These are phyloP conservation scores for Neoitamus cyanurus DNA, from an alignment of 2,888 invertebrate genomes.

Conservation along the genomic window DNA sequence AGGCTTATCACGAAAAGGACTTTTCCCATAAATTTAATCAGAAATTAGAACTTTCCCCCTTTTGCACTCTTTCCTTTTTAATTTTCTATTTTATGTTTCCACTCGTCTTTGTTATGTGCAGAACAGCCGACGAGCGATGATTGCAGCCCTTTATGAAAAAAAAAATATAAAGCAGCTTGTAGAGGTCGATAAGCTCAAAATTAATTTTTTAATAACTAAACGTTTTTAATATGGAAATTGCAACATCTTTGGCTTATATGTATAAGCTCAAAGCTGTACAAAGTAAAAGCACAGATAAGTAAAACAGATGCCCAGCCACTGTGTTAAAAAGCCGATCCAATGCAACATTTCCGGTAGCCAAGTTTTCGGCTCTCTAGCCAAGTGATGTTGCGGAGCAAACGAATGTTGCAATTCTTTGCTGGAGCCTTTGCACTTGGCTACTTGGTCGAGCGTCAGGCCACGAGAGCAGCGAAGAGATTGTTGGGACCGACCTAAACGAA, in stretches of 20 bases:
- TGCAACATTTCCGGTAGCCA: too few relatives aligned
- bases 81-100: constrained; percentile 16
- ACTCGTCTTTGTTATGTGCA: not conserved
- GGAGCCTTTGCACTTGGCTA: too few relatives aligned
- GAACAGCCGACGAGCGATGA: not conserved
- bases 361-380: too few relatives aligned
- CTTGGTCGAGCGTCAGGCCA: too few relatives aligned
- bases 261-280: too few relatives aligned
- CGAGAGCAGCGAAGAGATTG: too few relatives aligned
- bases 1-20: constrained; percentile 32
- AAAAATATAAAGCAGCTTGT: constrained; percentile 5
- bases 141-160: not conserved
- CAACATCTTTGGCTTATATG: not conserved
- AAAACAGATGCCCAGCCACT: too few relatives aligned
- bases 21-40: constrained; percentile 50
- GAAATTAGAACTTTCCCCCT: constrained; percentile 43
- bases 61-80: constrained; percentile 32
- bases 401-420: too few relatives aligned
- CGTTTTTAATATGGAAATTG: not conserved
- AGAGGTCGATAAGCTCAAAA: not conserved
- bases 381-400: too few relatives aligned
- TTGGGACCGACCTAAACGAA: too few relatives aligned
- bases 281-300: too few relatives aligned
- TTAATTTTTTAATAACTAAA: not conserved
- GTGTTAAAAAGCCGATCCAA: too few relatives aligned